phyloP scores from a whole-genome alignment of 2,113 vertebrate species.

The Pholis gunnellus region DNA sequence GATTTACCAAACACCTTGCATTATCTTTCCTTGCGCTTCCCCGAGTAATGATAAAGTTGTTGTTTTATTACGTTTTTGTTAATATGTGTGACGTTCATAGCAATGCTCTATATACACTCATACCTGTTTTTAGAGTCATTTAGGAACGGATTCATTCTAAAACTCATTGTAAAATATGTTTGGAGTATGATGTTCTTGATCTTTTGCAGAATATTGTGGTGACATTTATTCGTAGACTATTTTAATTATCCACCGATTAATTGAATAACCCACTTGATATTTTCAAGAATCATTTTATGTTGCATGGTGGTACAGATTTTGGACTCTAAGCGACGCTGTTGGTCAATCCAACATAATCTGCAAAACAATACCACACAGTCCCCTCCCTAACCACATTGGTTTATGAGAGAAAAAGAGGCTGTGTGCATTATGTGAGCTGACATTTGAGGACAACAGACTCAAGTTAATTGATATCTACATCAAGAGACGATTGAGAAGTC shows the following conservation, averaged over 20 bases:
- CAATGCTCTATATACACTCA: not conserved
- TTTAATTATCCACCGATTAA: not conserved
- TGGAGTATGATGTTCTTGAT: too few relatives aligned
- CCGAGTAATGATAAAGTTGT: too few relatives aligned
- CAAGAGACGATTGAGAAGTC: not conserved
- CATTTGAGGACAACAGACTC: not conserved
- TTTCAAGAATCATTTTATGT: rapidly evolving
- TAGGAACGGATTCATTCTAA: not conserved
- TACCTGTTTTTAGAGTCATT: not conserved
- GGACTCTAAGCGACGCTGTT: conserved; percentile 72
- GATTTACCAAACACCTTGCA: too few relatives aligned
- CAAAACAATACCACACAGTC: not conserved
- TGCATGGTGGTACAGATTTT: not conserved
- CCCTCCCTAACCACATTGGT: conserved; percentile 16
- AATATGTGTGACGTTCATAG: too few relatives aligned
- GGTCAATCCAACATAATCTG: conserved; percentile 21
- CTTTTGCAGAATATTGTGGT: not conserved
- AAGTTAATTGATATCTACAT: rapidly evolving
- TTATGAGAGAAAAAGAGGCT: not conserved
- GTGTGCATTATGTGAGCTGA: conserved; percentile 1
- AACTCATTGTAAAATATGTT: not conserved
- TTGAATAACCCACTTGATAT: not conserved
- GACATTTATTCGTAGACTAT: not conserved
- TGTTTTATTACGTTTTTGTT: too few relatives aligned
- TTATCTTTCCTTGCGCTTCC: too few relatives aligned